Conservation (phyloP, 2,888 invertebrate genomes). For the Lithophane leautieri region DNA sequence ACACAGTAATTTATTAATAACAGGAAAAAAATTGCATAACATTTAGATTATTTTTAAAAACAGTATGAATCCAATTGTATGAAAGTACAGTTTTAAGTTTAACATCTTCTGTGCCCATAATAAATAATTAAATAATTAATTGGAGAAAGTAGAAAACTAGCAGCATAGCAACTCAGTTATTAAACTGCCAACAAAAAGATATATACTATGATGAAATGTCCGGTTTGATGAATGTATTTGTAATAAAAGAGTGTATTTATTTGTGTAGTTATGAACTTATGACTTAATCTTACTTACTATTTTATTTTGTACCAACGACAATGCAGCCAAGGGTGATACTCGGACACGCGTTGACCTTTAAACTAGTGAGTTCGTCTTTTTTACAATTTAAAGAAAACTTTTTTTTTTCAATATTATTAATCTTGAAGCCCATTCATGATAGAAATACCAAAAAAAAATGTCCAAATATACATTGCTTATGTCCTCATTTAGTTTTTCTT, state of each 20-base stretch:
- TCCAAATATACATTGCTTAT: background rate
- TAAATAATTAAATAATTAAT: slow-evolving; percentile 22
- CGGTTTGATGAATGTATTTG: background rate
- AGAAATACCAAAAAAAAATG: background rate
- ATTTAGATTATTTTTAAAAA: background rate
- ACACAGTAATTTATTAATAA: background rate
- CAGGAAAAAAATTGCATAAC: background rate
- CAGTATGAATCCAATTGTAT: slow-evolving; percentile 4
- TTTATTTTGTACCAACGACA: slow-evolving; percentile 35
- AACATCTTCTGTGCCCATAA: slow-evolving; percentile 8
- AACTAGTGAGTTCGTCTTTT: slow-evolving; percentile 39
- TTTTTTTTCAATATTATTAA: background rate
- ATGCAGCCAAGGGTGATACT: slow-evolving; percentile 51
- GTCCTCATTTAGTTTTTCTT: background rate
- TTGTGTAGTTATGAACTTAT: slow-evolving; percentile 4
- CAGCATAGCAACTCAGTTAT: slow-evolving; percentile 27
- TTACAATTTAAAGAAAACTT: slow-evolving; percentile 8
- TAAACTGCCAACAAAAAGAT: slow-evolving; percentile 5
- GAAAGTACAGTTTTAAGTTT: slow-evolving; percentile 25
- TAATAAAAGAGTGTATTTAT: background rate
- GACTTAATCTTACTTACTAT: slow-evolving; percentile 15
- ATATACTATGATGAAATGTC: background rate
- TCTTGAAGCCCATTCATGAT: too few relatives aligned
- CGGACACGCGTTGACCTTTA: slow-evolving; percentile 47
- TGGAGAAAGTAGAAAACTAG: slow-evolving; percentile 31